Conservation (phyloP, 2,113 vertebrate species). For the Fukomys damarensis region DNA sequence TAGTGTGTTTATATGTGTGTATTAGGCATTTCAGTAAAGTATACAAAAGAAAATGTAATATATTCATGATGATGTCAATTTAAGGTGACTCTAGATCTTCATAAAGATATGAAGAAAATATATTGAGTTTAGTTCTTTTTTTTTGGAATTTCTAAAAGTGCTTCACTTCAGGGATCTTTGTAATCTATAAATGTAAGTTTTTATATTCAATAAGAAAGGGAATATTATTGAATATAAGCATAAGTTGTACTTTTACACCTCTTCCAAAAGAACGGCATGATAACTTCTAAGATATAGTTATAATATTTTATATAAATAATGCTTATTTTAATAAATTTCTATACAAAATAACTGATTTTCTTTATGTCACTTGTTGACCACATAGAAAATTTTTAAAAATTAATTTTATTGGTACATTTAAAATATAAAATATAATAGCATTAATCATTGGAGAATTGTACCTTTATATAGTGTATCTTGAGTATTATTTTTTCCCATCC, state of each 20-base stretch:
- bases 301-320: background rate
- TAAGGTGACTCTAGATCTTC: background rate
- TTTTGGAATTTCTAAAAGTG: background rate
- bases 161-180: background rate
- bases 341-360: background rate
- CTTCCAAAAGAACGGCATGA: background rate
- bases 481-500: too few species aligned
- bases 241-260: background rate
- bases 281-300: background rate
- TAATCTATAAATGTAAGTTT: background rate
- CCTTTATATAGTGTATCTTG: too few species aligned
- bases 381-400: too few species aligned
- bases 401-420: too few species aligned
- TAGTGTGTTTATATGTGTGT: background rate
- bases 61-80: background rate
- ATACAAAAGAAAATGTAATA: background rate
- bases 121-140: background rate
- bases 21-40: background rate
- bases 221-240: background rate
- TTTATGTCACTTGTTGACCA: background rate
- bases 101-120: background rate
- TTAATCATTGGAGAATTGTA: too few species aligned
- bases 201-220: background rate
- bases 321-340: background rate
- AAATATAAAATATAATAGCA: too few species aligned